phyloP scores from a whole-genome alignment of 2,888 invertebrate genomes.

The Epiblema foenella region DNA sequence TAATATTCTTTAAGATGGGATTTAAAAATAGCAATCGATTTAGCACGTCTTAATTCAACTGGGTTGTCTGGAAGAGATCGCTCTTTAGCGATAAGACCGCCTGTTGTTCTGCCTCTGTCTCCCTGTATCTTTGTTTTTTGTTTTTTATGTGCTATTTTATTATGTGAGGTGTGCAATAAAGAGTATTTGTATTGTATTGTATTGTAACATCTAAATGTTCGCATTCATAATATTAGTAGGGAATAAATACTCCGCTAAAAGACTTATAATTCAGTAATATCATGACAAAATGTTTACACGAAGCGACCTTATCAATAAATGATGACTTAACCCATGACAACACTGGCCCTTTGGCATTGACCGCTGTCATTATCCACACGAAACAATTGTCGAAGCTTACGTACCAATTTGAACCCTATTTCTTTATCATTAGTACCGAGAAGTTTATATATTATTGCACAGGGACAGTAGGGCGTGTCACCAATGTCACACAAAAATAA shows the following conservation, averaged over 20 bases:
- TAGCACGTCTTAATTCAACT: too few relatives aligned
- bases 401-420: slow-evolving; percentile 9
- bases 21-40: too few relatives aligned
- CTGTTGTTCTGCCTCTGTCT: too few relatives aligned
- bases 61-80: too few relatives aligned
- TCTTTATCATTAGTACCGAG: not conserved
- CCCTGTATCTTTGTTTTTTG: too few relatives aligned
- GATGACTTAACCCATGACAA: slow-evolving; percentile 26
- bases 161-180: too few relatives aligned
- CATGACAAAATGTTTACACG: slow-evolving; percentile 3
- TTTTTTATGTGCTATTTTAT: too few relatives aligned
- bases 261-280: not conserved
- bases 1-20: too few relatives aligned
- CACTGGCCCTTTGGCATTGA: slow-evolving; percentile 33
- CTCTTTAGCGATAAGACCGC: too few relatives aligned
- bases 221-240: too few relatives aligned
- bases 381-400: not conserved
- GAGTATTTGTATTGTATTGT: too few relatives aligned
- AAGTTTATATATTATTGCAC: not conserved
- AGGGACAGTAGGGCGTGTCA: slow-evolving; percentile 10
- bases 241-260: not conserved
- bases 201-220: too few relatives aligned
- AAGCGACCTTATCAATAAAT: slow-evolving; percentile 25
- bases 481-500: slow-evolving; percentile 40
- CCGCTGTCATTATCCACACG: slow-evolving; percentile 35